A percentile compares a stretch with the other conserved stretches of the same genome.
Evolutionary conservation across 23 tunicate genomes (phyloP).

Genomic region (Oikopleura dioica): DNA sequence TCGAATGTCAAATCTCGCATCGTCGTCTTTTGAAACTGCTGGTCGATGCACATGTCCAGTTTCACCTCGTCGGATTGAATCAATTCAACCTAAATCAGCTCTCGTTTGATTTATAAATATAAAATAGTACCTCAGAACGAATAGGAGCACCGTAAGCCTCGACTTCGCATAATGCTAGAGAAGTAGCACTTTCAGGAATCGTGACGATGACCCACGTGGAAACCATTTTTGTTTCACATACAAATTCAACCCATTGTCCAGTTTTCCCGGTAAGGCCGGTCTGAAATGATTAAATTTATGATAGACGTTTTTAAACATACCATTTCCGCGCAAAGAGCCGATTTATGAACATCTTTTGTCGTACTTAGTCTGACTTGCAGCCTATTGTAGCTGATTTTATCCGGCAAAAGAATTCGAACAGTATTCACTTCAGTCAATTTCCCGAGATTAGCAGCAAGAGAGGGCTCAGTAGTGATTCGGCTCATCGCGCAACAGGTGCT

Average conservation of each 20-base stretch:
- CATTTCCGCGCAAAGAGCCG: background rate
- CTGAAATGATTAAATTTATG: no score
- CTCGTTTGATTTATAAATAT: no score
- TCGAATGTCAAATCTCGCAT: background rate
- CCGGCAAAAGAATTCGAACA: background rate
- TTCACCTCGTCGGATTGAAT: background rate
- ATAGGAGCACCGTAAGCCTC: constrained; percentile 10
- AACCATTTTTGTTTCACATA: background rate
- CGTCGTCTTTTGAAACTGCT: background rate
- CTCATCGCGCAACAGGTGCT: background rate
- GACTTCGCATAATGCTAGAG: background rate
- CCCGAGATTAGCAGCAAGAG: background rate
- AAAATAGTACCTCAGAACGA: background rate
- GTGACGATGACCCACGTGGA: background rate
- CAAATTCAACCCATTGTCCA: background rate
- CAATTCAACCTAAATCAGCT: no score
- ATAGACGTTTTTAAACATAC: no score
- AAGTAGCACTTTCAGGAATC: constrained; percentile 5
- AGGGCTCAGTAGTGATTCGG: background rate
- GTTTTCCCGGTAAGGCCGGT: background rate
- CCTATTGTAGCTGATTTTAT: background rate
- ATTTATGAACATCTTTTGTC: background rate
- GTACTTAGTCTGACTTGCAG: background rate
- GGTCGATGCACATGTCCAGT: background rate
- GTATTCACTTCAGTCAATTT: background rate